phyloP scores from a whole-genome alignment of 64 coral and sea anemone genomes.

The Montipora foliosa region DNA sequence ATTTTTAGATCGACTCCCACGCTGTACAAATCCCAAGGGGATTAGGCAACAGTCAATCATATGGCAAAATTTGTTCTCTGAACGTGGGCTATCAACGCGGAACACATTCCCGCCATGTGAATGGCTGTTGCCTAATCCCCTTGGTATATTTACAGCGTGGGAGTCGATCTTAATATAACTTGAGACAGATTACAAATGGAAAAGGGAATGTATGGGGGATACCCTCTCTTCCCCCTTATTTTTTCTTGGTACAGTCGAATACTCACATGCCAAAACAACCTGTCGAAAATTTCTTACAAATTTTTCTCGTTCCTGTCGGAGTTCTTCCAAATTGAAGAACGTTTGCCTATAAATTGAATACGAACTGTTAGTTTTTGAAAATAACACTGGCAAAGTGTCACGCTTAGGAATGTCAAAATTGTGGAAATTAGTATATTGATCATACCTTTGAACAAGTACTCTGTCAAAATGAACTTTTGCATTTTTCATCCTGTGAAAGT shows the following conservation, averaged over 20 bases:
- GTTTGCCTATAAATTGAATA: slow-evolving; percentile 19
- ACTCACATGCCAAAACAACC: slow-evolving; percentile 57
- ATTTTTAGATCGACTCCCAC: too few relatives aligned
- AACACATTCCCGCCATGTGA: too few relatives aligned
- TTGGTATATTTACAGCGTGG: too few relatives aligned
- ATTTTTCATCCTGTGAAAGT: slow-evolving; percentile 37
- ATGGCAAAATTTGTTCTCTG: too few relatives aligned
- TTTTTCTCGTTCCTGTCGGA: background rate
- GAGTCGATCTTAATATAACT: too few relatives aligned
- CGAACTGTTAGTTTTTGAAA: background rate
- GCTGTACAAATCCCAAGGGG: too few relatives aligned
- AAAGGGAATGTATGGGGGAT: too few relatives aligned
- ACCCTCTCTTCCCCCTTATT: too few relatives aligned
- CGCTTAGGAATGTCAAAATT: background rate
- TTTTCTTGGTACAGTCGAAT: background rate
- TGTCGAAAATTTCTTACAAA: slow-evolving; percentile 46
- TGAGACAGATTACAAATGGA: too few relatives aligned
- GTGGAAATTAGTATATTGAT: background rate
- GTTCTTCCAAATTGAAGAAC: slow-evolving; percentile 18
- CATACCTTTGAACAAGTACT: slow-evolving; percentile 20
- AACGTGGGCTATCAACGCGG: too few relatives aligned
- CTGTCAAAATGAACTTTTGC: slow-evolving; percentile 31
- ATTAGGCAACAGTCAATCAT: too few relatives aligned
- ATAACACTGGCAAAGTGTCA: background rate
- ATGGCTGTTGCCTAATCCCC: too few relatives aligned